These are phyloP conservation scores for Rosalia funebris DNA, from an alignment of 2,888 invertebrate genomes.

Conservation along the genomic window DNA sequence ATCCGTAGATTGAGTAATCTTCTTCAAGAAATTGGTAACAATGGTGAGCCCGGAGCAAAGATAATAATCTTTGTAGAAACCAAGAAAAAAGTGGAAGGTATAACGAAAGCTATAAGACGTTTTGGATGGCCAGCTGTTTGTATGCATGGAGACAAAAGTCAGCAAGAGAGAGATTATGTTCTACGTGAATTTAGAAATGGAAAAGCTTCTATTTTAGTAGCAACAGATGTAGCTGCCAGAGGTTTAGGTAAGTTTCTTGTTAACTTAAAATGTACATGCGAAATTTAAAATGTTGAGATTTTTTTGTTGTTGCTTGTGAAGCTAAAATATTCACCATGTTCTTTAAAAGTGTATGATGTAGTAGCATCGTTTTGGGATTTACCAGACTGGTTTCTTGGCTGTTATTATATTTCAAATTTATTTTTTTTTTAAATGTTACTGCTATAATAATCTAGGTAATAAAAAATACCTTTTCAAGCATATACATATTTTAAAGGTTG, in stretches of 20 bases:
- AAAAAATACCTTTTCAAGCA: no score
- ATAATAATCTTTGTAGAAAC: constrained; percentile 96
- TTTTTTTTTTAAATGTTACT: no score
- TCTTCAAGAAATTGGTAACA: constrained; percentile 80
- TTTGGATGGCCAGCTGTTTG: constrained; percentile 78
- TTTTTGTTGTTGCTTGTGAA: no score
- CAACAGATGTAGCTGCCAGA: constrained; percentile 96
- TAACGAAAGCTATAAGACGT: constrained; percentile 81
- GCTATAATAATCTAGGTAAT: no score
- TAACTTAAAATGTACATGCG: no score
- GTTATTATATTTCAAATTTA: no score
- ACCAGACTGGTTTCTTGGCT: constrained; percentile 5
- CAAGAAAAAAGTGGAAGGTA: constrained; percentile 83
- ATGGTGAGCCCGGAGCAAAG: constrained; percentile 83
- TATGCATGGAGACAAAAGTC: constrained; percentile 96
- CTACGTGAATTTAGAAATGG: constrained; percentile 88
- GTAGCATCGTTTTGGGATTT: constrained; percentile 17
- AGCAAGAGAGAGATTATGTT: constrained; percentile 92
- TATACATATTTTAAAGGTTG: no score
- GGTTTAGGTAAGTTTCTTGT: constrained; percentile 84
- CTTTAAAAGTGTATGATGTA: no score
- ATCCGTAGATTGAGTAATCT: constrained; percentile 73
- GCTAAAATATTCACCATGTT: no score
- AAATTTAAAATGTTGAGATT: no score
- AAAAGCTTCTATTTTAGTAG: constrained; percentile 88